Conservation (phyloP, 1,140 invertebrate species). For the Halictus rubicundus region DNA sequence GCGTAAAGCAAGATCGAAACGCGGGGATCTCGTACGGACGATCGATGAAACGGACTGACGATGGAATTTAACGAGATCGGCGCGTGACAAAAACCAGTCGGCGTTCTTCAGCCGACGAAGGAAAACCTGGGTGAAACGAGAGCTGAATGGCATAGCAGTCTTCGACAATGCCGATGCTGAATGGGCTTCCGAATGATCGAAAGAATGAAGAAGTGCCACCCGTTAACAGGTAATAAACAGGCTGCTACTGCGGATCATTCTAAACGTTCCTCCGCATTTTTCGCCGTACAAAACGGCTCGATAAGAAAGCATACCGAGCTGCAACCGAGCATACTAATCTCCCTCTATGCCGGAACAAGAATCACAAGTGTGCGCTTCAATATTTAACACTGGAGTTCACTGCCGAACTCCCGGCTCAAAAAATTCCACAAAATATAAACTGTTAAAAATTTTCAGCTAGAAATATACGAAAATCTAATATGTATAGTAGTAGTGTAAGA, state of each 20-base stretch:
- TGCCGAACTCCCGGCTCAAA: too few relatives aligned
- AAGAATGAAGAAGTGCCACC: slow-evolving; percentile 39
- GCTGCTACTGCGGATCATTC: slow-evolving; percentile 20
- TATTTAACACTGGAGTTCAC: too few relatives aligned
- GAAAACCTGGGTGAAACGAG: slow-evolving; percentile 44
- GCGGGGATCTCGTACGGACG: slow-evolving; percentile 13
- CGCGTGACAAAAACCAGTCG: slow-evolving; percentile 45
- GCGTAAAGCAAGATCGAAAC: slow-evolving; percentile 20
- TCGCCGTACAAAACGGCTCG: background rate
- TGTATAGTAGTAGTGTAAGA: too few relatives aligned
- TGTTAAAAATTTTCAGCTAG: too few relatives aligned
- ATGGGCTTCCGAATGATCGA: slow-evolving; percentile 45
- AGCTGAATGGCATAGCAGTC: slow-evolving; percentile 39
- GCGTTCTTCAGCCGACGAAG: background rate
- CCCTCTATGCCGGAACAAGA: background rate
- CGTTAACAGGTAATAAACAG: slow-evolving; percentile 48
- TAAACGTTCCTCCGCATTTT: slow-evolving; percentile 15
- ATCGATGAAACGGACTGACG: slow-evolving; percentile 40
- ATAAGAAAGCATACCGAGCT: slow-evolving; percentile 6
- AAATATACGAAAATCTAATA: too few relatives aligned
- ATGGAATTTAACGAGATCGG: slow-evolving; percentile 46
- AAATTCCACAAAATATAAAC: too few relatives aligned
- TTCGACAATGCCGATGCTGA: slow-evolving; percentile 36
- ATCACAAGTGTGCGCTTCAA: too few relatives aligned
- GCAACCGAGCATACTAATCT: slow-evolving; percentile 9